These are phyloP conservation scores for Ancistrus triradiatus DNA, from an alignment of 2,113 vertebrate species.

Conservation along the genomic window DNA sequence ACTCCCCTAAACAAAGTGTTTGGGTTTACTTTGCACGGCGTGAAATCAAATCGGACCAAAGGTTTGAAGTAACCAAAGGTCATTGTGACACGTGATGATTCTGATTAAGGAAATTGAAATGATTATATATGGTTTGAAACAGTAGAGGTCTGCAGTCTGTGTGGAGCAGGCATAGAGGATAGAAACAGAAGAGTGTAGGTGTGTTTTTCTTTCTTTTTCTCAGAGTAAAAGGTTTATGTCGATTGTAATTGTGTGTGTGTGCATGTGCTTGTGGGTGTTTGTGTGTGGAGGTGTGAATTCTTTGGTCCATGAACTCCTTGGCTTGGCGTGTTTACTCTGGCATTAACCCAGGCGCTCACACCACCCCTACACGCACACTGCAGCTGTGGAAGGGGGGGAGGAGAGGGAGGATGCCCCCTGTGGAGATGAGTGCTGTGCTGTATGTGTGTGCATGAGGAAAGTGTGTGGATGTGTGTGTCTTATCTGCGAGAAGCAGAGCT, in stretches of 20 bases:
- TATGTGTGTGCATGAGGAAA: constrained; percentile 38
- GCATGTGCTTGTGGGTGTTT: constrained; percentile 27
- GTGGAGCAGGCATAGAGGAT: neutral
- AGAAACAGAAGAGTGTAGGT: constrained; percentile 14
- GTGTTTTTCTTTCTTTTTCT: constrained; percentile 23
- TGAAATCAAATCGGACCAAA: too few relatives aligned
- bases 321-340: constrained; percentile 22
- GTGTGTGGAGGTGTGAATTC: constrained; percentile 32
- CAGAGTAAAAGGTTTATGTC: constrained; percentile 19
- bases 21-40: too few relatives aligned
- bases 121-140: too few relatives aligned
- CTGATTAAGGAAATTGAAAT: too few relatives aligned
- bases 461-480: constrained; percentile 34
- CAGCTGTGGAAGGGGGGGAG: constrained; percentile 25
- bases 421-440: constrained; percentile 42
- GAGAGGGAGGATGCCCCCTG: constrained; percentile 41
- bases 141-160: neutral
- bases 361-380: constrained; percentile 37
- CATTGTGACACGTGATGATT: too few relatives aligned
- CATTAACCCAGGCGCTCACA: constrained; percentile 45
- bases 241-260: constrained; percentile 28
- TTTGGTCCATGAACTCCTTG: constrained; percentile 31
- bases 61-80: too few relatives aligned
- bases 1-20: too few relatives aligned
- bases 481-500: constrained; percentile 67